These are phyloP conservation scores for Silurus lanzhouensis DNA, from an alignment of 2,797 vertebrate species.

Conservation along the genomic window DNA sequence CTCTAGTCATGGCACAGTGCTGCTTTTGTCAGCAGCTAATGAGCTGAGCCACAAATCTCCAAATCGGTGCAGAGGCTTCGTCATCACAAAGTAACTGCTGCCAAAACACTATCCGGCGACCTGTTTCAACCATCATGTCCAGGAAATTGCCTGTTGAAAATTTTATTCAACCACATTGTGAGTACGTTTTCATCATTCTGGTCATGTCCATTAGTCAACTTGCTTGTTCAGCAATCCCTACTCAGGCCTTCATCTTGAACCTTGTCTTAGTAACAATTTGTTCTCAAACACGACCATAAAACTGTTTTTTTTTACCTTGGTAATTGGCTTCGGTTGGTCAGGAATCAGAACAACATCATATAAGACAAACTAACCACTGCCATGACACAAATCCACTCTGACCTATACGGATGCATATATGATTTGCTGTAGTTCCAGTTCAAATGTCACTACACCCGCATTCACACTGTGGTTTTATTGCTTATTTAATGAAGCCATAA, in stretches of 20 bases:
- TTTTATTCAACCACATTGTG: neutral
- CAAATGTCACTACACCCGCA: constrained; percentile 30
- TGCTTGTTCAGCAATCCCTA: neutral
- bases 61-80: constrained; percentile 33
- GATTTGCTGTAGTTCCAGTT: neutral
- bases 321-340: neutral
- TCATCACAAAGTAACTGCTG: constrained; percentile 32
- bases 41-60: constrained; percentile 61
- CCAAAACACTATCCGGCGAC: neutral
- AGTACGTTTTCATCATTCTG: neutral
- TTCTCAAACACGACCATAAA: too few relatives aligned
- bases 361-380: neutral
- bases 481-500: constrained; percentile 44
- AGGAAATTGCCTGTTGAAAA: neutral
- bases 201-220: neutral
- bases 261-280: neutral
- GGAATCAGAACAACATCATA: neutral
- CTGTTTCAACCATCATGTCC: neutral
- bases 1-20: constrained; percentile 70
- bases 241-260: neutral
- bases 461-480: neutral
- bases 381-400: neutral
- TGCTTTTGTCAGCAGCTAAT: constrained; percentile 71
- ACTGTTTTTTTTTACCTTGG: neutral
- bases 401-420: neutral